These are phyloP conservation scores for Thunnus maccoyii DNA, from an alignment of 2,113 vertebrate genomes.

Conservation along the genomic window DNA sequence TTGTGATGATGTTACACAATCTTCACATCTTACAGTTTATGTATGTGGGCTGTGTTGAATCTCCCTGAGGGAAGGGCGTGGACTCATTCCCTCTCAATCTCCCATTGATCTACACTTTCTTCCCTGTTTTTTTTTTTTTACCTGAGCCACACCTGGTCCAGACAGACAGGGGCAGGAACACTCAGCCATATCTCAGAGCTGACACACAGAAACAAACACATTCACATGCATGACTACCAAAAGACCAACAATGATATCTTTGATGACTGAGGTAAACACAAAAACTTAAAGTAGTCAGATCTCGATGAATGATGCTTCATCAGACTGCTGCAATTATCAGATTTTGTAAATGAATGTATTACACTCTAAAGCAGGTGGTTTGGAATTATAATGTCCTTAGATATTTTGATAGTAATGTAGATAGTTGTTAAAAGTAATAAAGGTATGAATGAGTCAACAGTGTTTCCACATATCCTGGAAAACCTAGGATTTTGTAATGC, in stretches of 20 bases:
- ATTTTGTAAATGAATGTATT: background rate
- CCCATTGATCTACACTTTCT: background rate
- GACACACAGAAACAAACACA: slow-evolving; percentile 32
- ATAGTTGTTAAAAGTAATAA: too few species aligned
- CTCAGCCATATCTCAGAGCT: slow-evolving; percentile 26
- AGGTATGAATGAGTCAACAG: too few species aligned
- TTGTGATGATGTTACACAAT: slow-evolving; percentile 11
- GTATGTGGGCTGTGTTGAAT: background rate
- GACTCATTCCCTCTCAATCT: background rate
- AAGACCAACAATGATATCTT: slow-evolving; percentile 9
- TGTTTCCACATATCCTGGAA: background rate
- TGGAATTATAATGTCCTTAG: background rate
- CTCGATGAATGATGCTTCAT: background rate
- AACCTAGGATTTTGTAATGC: background rate
- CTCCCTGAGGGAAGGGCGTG: slow-evolving; percentile 30
- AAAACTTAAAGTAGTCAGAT: slow-evolving; percentile 4
- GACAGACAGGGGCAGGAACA: slow-evolving; percentile 40
- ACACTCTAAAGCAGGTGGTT: background rate
- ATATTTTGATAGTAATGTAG: background rate
- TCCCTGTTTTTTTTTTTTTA: background rate
- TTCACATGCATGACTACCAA: slow-evolving; percentile 10
- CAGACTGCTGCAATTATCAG: background rate
- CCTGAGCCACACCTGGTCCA: slow-evolving; percentile 32
- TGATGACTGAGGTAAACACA: background rate
- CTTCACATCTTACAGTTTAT: background rate